Percentiles rank a stretch among this genome's conserved stretches.
Conservation (phyloP, 2,888 invertebrate species). For the Mactromeris polynyma region DNA sequence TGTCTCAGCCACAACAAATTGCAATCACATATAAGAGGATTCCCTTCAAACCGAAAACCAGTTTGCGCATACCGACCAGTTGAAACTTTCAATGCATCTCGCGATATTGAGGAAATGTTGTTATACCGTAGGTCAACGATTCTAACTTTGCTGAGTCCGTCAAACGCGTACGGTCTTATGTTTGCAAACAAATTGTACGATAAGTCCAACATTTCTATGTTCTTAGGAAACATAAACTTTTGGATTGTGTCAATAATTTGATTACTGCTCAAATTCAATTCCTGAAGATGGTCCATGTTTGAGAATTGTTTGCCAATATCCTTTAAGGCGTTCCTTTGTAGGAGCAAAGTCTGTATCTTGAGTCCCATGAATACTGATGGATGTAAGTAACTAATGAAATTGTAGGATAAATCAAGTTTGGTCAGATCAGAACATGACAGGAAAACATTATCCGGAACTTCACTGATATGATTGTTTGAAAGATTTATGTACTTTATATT, state of each 20-base stretch:
- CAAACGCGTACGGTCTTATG: slow-evolving; percentile 76
- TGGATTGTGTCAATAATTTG: slow-evolving; percentile 63
- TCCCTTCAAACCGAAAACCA: slow-evolving; percentile 72
- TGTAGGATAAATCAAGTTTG: slow-evolving; percentile 71
- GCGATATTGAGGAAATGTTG: slow-evolving; percentile 62
- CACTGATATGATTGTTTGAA: slow-evolving; percentile 63
- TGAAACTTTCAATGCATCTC: slow-evolving; percentile 58
- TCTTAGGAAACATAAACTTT: slow-evolving; percentile 73
- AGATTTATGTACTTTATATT: slow-evolving; percentile 61
- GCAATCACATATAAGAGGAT: slow-evolving; percentile 79
- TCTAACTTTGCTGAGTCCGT: slow-evolving; percentile 68
- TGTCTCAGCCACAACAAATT: slow-evolving; percentile 75
- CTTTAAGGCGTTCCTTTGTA: slow-evolving; percentile 72
- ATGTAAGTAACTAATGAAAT: slow-evolving; percentile 65
- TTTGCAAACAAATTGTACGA: slow-evolving; percentile 71
- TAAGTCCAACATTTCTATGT: slow-evolving; percentile 74
- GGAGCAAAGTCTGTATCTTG: slow-evolving; percentile 53
- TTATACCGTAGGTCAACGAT: slow-evolving; percentile 75
- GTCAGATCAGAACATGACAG: slow-evolving; percentile 67
- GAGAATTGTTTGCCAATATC: slow-evolving; percentile 69
- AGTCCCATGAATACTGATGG: slow-evolving; percentile 70
- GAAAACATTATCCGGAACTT: slow-evolving; percentile 68
- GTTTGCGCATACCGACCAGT: slow-evolving; percentile 63
- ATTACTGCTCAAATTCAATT: slow-evolving; percentile 72
- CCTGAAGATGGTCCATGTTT: slow-evolving; percentile 55